Percentiles rank a stretch among this genome's conserved stretches.
phyloP scores from a whole-genome alignment of 1,140 invertebrate species.

The Tetranychus cinnabarinus region DNA sequence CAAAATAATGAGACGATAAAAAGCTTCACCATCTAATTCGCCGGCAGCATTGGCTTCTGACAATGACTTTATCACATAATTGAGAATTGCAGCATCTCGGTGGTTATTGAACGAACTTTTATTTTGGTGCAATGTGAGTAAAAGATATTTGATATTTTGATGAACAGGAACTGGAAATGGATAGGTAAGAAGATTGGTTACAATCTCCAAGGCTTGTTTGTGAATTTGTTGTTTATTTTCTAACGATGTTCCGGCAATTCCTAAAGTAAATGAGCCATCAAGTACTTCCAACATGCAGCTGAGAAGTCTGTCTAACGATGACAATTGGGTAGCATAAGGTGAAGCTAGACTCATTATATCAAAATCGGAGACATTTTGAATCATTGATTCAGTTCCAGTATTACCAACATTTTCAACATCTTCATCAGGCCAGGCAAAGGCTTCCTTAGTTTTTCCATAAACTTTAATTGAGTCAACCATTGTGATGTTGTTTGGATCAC shows the following conservation, averaged over 20 bases:
- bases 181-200: constrained; percentile 50
- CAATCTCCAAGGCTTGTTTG: constrained; percentile 38
- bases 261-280: constrained; percentile 32
- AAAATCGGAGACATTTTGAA: neutral
- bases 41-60: neutral
- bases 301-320: constrained; percentile 26
- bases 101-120: constrained; percentile 53
- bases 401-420: constrained; percentile 37
- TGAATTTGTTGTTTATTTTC: constrained; percentile 18
- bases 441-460: constrained; percentile 79
- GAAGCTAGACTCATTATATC: neutral
- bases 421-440: constrained; percentile 91
- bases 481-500: constrained; percentile 59
- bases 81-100: constrained; percentile 9
- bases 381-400: neutral
- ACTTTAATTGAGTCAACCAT: constrained; percentile 83
- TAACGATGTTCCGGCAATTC: constrained; percentile 13
- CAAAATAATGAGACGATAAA: neutral
- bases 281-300: constrained; percentile 46
- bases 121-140: constrained; percentile 50
- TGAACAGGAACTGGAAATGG: constrained; percentile 40
- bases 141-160: constrained; percentile 31
- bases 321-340: neutral
- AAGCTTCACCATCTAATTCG: constrained; percentile 5
- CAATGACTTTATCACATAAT: constrained; percentile 6